Evolutionary conservation across 2,797 vertebrate species (phyloP), one percentile per base, ranked within the genome.

Genomic region (Kryptopterus vitreolus): DNA sequence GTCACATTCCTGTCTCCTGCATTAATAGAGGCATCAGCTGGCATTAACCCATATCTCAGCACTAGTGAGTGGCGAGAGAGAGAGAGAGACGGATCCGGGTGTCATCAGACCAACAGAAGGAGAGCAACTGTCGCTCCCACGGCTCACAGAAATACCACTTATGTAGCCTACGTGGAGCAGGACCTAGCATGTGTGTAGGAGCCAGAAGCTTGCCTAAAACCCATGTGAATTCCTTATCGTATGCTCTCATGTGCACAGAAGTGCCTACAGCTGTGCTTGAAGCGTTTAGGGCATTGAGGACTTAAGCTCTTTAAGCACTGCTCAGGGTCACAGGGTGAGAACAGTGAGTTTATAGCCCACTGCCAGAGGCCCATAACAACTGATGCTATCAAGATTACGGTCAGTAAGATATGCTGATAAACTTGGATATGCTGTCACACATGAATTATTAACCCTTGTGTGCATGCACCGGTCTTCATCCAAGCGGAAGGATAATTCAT

Each of bases 111-210:
- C 71, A 16, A 86, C 83, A 81, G 74, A 62, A 77, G 77, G 77
- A 83, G 59, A 86, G 78, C 86, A 87, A 87, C 83, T 87, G 86
- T 83, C 31, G 78, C 76, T 85, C 86, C 83, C 85, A 82, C 81
- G 80, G 77, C 77, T 72, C 58, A 74, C 82, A 83, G 68, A 85
- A 86, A 87, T 87, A 85, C 80, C 50, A 73, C 55, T 62, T 85
- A 79, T 26, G 65, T 61, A 33, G 50, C 48, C 65, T 76, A 78
- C 52, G 65, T 55, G 62, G 46, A 82, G 68, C 79, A 83, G 11
- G 31, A 71, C 62, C 76, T 58, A 74, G 70, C 86, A 83, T 85
- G 81, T 83, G 77, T 79, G 76, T 69, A 76, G 78, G 74, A 79
- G 79, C 35, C 79, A 59, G 63, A 76, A 55, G 79, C 59, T 75